Evolutionary conservation across 2,888 invertebrate species (phyloP), one percentile per base, ranked within the genome.

Genomic region (Caenorhabditis plicata): DNA sequence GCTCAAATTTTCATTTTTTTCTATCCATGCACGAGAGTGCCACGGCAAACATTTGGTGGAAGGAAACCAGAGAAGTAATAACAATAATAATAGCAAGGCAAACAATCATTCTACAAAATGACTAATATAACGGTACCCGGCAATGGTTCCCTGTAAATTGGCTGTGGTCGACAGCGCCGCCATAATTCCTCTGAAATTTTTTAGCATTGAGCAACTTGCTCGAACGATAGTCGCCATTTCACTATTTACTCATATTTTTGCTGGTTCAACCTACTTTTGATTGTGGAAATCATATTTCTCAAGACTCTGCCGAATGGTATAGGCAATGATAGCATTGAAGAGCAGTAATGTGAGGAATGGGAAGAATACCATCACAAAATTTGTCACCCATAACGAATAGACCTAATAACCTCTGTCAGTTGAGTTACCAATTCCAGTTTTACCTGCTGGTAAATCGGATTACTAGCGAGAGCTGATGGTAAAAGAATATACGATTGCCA

Each of bases 331-430:
- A 52, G 88, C 87, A 84, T 96, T 96, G 77, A 95, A 87, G 61
- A 90, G 87, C 40, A 92, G 90, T 72, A 64, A 86, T 63, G 89
- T 88, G 49, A 88, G 85, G 82, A 96, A 91, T 3, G 96, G 96
- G 73, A 95, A 87, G 74, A 92, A 87, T 83, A 94, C 93, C 87
- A 93, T 91, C 75, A 94, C 89, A 64, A 94, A 86, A 76, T 95
- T 87, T 83, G 95, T 94, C 84, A 92, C 86, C 90, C 93, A 93
- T 81, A 92, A 89, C 64, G 92, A 90, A 84, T 95, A 96, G 35
- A 93, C 86, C 69, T 69, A 27, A 26, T 61, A 45, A 26, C 4
- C 11, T 29, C 9, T 8, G 3, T n/a, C 17, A 7, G 33, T 23
- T 8, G 38, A 13, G 13, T 22, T 5, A 19, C 13, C 2, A 22